These are phyloP conservation scores for Dufourea novaeangliae DNA, from an alignment of 1,140 invertebrate species.

Conservation along the genomic window DNA sequence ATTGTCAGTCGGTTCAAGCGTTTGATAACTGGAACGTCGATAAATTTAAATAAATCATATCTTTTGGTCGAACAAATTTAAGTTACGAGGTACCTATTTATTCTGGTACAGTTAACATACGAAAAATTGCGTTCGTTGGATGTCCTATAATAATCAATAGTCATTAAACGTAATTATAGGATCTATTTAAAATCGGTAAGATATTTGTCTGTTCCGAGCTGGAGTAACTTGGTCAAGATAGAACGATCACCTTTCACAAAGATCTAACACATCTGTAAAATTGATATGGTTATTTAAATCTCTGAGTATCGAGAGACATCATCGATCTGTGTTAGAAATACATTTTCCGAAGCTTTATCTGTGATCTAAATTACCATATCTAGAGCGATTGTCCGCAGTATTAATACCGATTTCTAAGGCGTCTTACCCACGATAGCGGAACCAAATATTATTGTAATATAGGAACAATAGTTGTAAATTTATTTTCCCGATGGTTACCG, in stretches of 20 bases:
- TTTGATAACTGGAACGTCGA: slow-evolving; percentile 35
- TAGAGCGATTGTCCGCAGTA: not conserved
- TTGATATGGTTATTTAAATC: not conserved
- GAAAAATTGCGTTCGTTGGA: no score
- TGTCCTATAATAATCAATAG: no score
- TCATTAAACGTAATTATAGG: no score
- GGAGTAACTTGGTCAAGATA: not conserved
- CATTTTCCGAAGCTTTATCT: not conserved
- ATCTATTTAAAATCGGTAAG: no score
- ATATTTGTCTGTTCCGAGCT: no score
- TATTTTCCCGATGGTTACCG: no score
- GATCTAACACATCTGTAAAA: no score
- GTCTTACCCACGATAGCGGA: no score
- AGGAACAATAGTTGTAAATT: no score
- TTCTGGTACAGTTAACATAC: no score
- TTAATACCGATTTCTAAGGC: not conserved
- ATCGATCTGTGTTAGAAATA: not conserved
- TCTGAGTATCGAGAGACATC: not conserved
- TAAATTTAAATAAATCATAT: slow-evolving; percentile 39
- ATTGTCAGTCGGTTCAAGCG: slow-evolving; percentile 26
- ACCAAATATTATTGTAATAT: not conserved
- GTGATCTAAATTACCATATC: not conserved
- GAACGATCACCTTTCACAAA: not conserved
- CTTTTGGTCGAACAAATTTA: not conserved
- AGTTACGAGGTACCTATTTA: no score